A percentile compares a stretch with the other conserved stretches of the same genome.
phyloP scores from a whole-genome alignment of 2,797 vertebrate genomes.

The Craterocephalus amniculus region DNA sequence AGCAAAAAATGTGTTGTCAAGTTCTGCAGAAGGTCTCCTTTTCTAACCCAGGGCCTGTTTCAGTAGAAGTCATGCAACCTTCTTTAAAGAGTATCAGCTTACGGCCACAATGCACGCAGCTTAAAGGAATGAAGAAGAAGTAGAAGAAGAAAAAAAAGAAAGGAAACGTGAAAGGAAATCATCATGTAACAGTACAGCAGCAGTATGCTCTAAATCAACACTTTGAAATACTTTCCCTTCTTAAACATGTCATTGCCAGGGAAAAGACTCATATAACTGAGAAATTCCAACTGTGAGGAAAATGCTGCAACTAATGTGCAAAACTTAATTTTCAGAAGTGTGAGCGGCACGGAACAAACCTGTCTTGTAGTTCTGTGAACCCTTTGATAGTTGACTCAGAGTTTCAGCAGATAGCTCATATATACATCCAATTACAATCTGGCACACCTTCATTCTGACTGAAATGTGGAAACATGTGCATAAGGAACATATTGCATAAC shows the following conservation, averaged over 20 bases:
- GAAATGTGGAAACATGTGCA: constrained; percentile 12
- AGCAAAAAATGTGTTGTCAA: constrained; percentile 16
- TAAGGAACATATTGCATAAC: constrained; percentile 5
- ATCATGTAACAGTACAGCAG: constrained; percentile 29
- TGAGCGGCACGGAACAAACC: constrained; percentile 15
- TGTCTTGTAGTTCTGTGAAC: constrained; percentile 24
- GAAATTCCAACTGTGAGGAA: constrained; percentile 41
- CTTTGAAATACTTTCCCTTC: constrained; percentile 33
- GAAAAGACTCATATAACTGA: constrained; percentile 27
- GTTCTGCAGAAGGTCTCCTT: constrained; percentile 20
- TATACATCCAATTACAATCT: constrained; percentile 49
- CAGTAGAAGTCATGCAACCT: constrained; percentile 46
- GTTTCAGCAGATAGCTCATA: constrained; percentile 22
- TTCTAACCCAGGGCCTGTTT: constrained; percentile 27
- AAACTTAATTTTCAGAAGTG: constrained; percentile 15
- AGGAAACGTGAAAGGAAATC: constrained; percentile 34
- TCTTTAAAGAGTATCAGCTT: constrained; percentile 55
- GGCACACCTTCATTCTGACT: constrained; percentile 39
- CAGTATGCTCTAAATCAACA: constrained; percentile 39
- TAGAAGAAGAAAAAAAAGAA: too few relatives aligned
- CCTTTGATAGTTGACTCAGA: constrained; percentile 27
- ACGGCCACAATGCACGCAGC: constrained; percentile 37
- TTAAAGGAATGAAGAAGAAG: constrained; percentile 14
- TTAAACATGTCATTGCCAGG: constrained; percentile 23
- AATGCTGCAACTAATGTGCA: constrained; percentile 32